Conservation (phyloP, 53 echinoderm and acorn worm species). For the Arbacia lixula region DNA sequence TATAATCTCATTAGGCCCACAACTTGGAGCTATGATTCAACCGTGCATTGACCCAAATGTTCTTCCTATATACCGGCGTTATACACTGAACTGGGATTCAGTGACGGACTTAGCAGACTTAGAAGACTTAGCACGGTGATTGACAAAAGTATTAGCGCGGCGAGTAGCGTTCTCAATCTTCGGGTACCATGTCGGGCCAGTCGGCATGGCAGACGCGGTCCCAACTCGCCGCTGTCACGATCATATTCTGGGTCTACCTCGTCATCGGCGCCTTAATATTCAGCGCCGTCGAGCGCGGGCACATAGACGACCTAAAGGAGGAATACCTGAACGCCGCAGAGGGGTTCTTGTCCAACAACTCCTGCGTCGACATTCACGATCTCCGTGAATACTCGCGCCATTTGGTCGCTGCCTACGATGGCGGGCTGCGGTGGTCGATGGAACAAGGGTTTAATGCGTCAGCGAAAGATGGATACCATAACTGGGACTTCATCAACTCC, state of each 20-base stretch:
- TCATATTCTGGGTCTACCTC: slow-evolving; percentile 61
- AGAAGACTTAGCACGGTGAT: too few species aligned
- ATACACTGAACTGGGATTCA: too few species aligned
- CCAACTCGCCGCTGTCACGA: slow-evolving; percentile 54
- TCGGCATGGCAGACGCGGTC: slow-evolving; percentile 43
- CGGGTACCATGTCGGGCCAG: not conserved
- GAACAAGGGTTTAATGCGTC: slow-evolving; percentile 25
- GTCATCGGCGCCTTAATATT: slow-evolving; percentile 71
- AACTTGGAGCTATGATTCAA: too few species aligned
- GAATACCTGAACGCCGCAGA: slow-evolving; percentile 20
- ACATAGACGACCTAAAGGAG: slow-evolving; percentile 59
- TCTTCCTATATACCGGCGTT: too few species aligned
- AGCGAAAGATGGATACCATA: slow-evolving; percentile 54
- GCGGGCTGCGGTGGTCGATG: slow-evolving; percentile 51
- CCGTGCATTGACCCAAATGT: too few species aligned
- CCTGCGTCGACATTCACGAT: slow-evolving; percentile 55
- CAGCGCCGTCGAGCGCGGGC: slow-evolving; percentile 51
- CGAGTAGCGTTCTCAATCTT: too few species aligned
- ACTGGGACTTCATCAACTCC: slow-evolving; percentile 78
- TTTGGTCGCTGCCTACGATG: slow-evolving; percentile 60
- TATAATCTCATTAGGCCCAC: too few species aligned
- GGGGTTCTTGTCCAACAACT: slow-evolving; percentile 59
- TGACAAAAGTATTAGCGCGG: too few species aligned
- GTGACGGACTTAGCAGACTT: too few species aligned
- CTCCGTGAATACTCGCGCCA: slow-evolving; percentile 41